Conservation (phyloP, 2,113 vertebrate genomes). For the Muntiacus reevesi region DNA sequence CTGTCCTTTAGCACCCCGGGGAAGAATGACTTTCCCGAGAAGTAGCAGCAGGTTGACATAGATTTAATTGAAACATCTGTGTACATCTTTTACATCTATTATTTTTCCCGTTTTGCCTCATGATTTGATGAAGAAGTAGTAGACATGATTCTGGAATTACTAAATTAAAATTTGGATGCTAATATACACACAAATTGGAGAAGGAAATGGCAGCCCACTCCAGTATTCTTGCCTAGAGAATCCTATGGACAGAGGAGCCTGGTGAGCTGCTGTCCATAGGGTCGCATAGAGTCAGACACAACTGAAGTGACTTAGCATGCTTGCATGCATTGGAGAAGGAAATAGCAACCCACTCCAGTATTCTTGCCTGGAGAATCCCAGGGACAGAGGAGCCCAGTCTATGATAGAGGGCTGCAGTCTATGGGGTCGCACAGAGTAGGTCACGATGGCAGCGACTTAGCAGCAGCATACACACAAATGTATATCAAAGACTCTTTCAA, state of each 20-base stretch:
- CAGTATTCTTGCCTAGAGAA: not conserved
- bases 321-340: not conserved
- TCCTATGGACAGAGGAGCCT: not conserved
- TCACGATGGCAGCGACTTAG: rapidly evolving
- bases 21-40: not conserved
- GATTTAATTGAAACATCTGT: not conserved
- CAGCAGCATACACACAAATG: not conserved
- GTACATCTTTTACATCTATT: not conserved
- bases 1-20: not conserved
- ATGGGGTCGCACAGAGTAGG: not conserved
- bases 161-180: not conserved
- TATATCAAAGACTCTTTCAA: not conserved
- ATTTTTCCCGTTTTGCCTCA: not conserved
- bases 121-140: not conserved
- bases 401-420: not conserved
- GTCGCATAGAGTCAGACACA: not conserved
- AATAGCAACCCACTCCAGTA: not conserved
- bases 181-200: not conserved
- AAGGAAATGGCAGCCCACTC: not conserved
- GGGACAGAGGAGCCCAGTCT: not conserved
- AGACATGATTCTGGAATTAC: not conserved
- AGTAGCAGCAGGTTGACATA: not conserved
- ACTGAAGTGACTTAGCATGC: not conserved
- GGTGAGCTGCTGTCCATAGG: not conserved
- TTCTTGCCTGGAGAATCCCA: not conserved